Conservation (phyloP, 1,140 invertebrate species). For the Megalopta genalis region DNA sequence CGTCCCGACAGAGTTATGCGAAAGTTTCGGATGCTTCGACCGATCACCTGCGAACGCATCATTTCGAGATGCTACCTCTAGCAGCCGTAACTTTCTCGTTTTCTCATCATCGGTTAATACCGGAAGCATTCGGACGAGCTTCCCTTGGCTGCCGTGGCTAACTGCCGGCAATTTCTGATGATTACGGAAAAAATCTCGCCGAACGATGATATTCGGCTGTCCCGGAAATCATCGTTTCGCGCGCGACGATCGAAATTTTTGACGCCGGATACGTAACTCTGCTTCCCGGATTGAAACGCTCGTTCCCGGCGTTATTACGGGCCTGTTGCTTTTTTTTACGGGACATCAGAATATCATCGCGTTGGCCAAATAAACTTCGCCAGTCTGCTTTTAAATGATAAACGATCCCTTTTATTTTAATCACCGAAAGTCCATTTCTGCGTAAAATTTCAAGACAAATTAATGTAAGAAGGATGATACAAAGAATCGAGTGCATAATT, state of each 20-base stretch:
- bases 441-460: no score
- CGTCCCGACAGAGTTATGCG: slow-evolving; percentile 7
- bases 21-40: neutral
- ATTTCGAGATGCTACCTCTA: slow-evolving; percentile 4
- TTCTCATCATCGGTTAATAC: slow-evolving; percentile 19
- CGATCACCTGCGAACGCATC: slow-evolving; percentile 6
- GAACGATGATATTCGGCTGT: slow-evolving; percentile 1
- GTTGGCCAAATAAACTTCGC: no score
- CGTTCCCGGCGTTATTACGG: no score
- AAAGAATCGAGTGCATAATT: no score
- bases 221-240: neutral
- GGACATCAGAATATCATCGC: no score
- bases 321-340: no score
- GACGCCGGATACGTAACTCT: neutral
- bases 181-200: slow-evolving; percentile 14
- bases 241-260: neutral
- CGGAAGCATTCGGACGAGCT: slow-evolving; percentile 17
- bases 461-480: no score
- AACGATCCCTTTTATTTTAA: no score
- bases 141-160: neutral
- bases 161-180: slow-evolving; percentile 6
- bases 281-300: no score
- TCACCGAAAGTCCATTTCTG: no score
- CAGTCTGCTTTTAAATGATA: no score
- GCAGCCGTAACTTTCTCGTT: slow-evolving; percentile 33